These are phyloP conservation scores for Phortica okadai DNA, from an alignment of 2,888 invertebrate genomes.

Conservation along the genomic window DNA sequence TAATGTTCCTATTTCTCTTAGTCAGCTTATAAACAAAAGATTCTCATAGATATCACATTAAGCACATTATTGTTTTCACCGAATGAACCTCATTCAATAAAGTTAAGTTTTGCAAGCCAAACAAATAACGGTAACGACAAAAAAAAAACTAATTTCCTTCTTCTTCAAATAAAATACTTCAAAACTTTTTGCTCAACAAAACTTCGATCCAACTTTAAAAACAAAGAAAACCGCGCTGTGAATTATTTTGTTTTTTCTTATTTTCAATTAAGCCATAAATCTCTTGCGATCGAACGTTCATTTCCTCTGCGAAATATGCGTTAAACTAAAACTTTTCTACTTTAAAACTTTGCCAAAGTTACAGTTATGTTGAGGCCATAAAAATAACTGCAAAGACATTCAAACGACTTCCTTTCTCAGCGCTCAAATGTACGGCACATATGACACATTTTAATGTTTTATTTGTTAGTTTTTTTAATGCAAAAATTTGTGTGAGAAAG, in stretches of 20 bases:
- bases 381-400: slow-evolving; percentile 37
- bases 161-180: neutral
- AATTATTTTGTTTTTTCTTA: neutral
- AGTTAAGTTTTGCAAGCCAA: no score
- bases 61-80: no score
- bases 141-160: neutral
- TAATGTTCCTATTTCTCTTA: no score
- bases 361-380: neutral
- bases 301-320: no score
- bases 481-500: slow-evolving; percentile 56
- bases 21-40: no score
- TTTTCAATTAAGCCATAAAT: neutral
- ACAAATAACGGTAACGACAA: no score
- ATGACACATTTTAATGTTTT: slow-evolving; percentile 55
- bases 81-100: no score
- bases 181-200: slow-evolving; percentile 2
- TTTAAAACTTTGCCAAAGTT: neutral
- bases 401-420: slow-evolving; percentile 65
- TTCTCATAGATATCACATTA: no score
- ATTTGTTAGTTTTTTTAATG: slow-evolving; percentile 52
- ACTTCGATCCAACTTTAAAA: neutral
- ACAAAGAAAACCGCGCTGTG: neutral
- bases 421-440: slow-evolving; percentile 26
- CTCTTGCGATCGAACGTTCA: no score
- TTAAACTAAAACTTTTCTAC: neutral